Evolutionary conservation across 2,113 vertebrate genomes (phyloP), one percentile per base, ranked within the genome.

Genomic region (Glareola pratincola): DNA sequence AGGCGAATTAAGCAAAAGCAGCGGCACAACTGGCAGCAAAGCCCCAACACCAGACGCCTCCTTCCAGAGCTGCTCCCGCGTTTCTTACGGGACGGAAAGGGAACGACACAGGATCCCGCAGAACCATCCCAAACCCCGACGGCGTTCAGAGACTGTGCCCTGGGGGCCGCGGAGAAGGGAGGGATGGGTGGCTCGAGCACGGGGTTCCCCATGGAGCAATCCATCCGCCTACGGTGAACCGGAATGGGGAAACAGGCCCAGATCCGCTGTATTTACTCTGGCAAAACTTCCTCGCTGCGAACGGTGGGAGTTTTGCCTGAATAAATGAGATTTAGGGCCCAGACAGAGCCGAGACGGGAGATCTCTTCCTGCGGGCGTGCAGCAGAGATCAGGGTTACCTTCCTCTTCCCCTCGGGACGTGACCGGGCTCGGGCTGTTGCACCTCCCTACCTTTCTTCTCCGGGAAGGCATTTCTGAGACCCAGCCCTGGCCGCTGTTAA

Each of bases 401-500:
- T 56, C 83, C 56, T 71, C 23, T 3, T 91, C 66, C 60, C 39
- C 68, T 64, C 3, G 0, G 88, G 56, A 77, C 1, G 1, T 34
- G 66, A 36, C 59, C 26, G 4, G 0, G 8, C 83, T 11, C 0
- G 0, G n/a, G 48, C 66, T 68, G 60, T 14, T 76, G 80, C 66
- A 53, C 1, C 7, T 77, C 81, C 75, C 57, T 41, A 1, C 66
- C 30, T 7, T 73, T 79, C 74, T 36, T 50, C 30, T 17, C 48
- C 29, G 71, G 8, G 2, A 11, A 45, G 43, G 56, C 79, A 22
- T 48, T 94, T 22, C 64, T 45, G 85, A 13, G 4, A 6, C 6
- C 39, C 1, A 9, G 12, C 26, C 17, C 24, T 36, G 41, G 5
- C 73, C 0, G 0, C 23, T 1, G n/a, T 11, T 29, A 54, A 5